These are phyloP conservation scores for Gonatopus flavifemur DNA, from an alignment of 1,140 invertebrate genomes.

Conservation along the genomic window DNA sequence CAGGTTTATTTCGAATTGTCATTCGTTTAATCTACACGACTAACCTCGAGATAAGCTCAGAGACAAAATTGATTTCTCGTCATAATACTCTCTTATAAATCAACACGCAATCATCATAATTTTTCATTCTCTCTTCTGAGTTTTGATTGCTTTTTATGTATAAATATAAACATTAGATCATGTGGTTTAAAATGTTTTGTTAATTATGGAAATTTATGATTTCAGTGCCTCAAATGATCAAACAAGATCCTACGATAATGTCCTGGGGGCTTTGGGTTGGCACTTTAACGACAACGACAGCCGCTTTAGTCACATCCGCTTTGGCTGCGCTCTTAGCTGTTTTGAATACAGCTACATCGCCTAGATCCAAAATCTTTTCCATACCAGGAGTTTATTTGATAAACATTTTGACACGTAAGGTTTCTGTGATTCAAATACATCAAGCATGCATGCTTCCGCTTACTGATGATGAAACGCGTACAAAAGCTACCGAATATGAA, in stretches of 20 bases:
- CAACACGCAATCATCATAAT: too few relatives aligned
- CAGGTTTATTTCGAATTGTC: too few relatives aligned
- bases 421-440: background rate
- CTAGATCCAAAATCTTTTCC: slow-evolving; percentile 71
- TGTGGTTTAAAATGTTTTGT: slow-evolving; percentile 5
- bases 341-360: slow-evolving; percentile 76
- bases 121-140: too few relatives aligned
- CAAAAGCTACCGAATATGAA: too few relatives aligned
- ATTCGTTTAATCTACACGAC: too few relatives aligned
- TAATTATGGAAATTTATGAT: slow-evolving; percentile 33
- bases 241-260: slow-evolving; percentile 67
- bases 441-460: too few relatives aligned
- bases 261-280: slow-evolving; percentile 72
- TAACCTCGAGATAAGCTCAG: too few relatives aligned
- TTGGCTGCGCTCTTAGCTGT: slow-evolving; percentile 74
- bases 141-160: too few relatives aligned
- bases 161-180: background rate
- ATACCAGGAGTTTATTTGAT: slow-evolving; percentile 79
- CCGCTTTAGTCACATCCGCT: slow-evolving; percentile 68
- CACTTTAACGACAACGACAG: slow-evolving; percentile 67
- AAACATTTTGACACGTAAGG: slow-evolving; percentile 75
- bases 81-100: too few relatives aligned
- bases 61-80: too few relatives aligned
- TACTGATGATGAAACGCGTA: too few relatives aligned
- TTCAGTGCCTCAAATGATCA: slow-evolving; percentile 65